These are phyloP conservation scores for Peromyscus leucopus DNA, from an alignment of 2,113 vertebrate species.

Conservation along the genomic window DNA sequence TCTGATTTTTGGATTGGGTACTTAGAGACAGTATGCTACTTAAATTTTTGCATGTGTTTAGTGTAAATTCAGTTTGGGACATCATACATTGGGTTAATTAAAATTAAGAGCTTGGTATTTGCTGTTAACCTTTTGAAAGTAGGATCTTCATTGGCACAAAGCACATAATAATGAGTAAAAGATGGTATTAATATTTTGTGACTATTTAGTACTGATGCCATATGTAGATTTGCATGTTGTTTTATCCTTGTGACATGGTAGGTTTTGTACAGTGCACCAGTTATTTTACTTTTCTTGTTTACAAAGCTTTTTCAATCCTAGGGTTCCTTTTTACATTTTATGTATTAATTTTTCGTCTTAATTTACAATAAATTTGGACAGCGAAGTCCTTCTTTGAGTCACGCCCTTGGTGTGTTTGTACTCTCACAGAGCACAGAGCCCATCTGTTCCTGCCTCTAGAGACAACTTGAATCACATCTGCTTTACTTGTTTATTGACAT, in stretches of 20 bases:
- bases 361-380: not conserved
- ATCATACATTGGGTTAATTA: not conserved
- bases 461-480: conserved; percentile 60
- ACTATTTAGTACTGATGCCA: not conserved
- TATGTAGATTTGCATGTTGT: not conserved
- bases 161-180: not conserved
- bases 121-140: not conserved
- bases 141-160: not conserved
- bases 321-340: not conserved
- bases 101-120: not conserved
- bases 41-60: not conserved
- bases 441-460: conserved; percentile 57
- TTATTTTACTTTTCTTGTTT: not conserved
- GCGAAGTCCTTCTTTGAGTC: not conserved
- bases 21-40: not conserved
- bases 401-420: not conserved
- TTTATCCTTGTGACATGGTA: not conserved
- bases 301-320: not conserved
- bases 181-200: not conserved
- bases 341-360: not conserved
- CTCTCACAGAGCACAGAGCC: not conserved
- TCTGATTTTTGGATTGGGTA: not conserved
- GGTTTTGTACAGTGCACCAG: not conserved
- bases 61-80: not conserved
- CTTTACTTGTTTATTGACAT: conserved; percentile 66